Conservation (phyloP, 2,113 vertebrate species). For the Tamias sibiricus region DNA sequence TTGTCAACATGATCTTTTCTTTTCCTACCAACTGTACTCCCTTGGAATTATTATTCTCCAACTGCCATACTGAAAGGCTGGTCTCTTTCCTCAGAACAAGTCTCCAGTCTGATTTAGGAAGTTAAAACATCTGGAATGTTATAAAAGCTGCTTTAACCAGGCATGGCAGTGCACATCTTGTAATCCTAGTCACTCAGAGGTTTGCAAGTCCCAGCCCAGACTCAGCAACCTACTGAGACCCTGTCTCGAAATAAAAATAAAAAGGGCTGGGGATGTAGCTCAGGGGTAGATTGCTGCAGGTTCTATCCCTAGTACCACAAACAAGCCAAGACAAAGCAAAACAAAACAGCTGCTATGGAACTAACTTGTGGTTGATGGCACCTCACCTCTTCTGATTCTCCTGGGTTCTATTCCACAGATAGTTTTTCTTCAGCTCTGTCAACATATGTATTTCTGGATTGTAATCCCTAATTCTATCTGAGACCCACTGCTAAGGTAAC, state of each 20-base stretch:
- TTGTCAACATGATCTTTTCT: background rate
- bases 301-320: background rate
- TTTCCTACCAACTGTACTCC: background rate
- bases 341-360: background rate
- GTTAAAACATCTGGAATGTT: background rate
- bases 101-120: background rate
- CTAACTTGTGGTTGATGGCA: background rate
- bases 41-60: background rate
- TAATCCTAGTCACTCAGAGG: background rate
- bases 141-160: background rate
- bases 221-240: background rate
- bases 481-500: background rate
- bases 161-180: background rate
- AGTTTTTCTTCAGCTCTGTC: background rate
- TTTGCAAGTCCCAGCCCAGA: background rate
- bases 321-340: no score
- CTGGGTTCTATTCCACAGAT: background rate
- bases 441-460: background rate
- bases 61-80: background rate
- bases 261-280: background rate
- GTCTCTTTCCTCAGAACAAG: background rate
- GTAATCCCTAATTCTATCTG: background rate
- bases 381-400: accelerated
- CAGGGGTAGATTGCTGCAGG: background rate
- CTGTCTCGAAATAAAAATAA: background rate